Conservation (phyloP, 2,888 invertebrate genomes). For the Rhamphomyia laevipes region DNA sequence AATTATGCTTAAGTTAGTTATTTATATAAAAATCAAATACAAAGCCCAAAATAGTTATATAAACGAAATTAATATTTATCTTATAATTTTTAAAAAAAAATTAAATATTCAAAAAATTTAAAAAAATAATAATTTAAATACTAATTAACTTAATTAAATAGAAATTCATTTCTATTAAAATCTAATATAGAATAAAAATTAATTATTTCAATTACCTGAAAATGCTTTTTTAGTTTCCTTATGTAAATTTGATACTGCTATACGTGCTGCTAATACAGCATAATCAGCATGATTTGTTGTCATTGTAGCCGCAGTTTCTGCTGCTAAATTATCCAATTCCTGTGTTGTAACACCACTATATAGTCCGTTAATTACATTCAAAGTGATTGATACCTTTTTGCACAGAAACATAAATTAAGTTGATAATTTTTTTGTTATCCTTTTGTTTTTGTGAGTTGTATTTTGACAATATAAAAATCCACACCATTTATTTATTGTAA, state of each 20-base stretch:
- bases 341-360: constrained; percentile 95
- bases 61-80: too few species aligned
- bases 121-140: too few species aligned
- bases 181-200: too few species aligned
- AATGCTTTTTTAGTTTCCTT: constrained; percentile 95
- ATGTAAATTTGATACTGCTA: constrained; percentile 94
- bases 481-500: too few species aligned
- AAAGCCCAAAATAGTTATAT: too few species aligned
- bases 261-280: constrained; percentile 75
- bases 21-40: too few species aligned
- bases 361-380: constrained; percentile 88
- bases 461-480: neutral
- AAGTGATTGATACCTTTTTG: constrained; percentile 61
- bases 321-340: constrained; percentile 94
- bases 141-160: too few species aligned
- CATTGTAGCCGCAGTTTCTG: constrained; percentile 97
- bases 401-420: constrained; percentile 6
- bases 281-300: constrained; percentile 97
- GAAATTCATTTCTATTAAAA: too few species aligned
- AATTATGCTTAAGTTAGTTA: too few species aligned
- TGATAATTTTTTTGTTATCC: constrained; percentile 3
- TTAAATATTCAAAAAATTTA: too few species aligned
- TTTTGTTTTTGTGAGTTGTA: too few species aligned
- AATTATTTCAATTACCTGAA: constrained; percentile 47
- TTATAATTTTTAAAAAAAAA: too few species aligned